These are phyloP conservation scores for Diarsia brunnea DNA, from an alignment of 2,888 invertebrate genomes.

Conservation along the genomic window DNA sequence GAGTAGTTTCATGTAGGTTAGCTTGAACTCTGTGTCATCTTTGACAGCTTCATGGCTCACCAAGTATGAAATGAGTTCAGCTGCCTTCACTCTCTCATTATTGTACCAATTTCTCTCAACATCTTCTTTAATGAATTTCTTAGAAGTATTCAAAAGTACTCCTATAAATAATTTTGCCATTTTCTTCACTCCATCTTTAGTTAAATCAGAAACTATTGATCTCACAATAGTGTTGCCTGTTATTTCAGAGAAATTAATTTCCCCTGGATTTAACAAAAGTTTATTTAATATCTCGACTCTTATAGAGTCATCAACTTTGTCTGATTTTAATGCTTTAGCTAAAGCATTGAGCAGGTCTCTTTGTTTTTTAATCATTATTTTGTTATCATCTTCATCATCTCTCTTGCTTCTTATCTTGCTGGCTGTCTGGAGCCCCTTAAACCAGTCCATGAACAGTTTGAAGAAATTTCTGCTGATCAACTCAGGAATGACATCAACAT, in stretches of 20 bases:
- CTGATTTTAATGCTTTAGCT: conserved; percentile 86
- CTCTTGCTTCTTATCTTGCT: conserved; percentile 90
- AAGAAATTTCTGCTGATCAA: conserved; percentile 92
- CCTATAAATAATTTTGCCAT: conserved; percentile 91
- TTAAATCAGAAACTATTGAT: conserved; percentile 91
- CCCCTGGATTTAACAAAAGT: conserved; percentile 93
- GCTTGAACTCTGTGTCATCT: conserved; percentile 92
- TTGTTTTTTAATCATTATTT: conserved; percentile 90
- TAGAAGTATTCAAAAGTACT: conserved; percentile 90
- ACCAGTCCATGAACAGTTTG: conserved; percentile 91
- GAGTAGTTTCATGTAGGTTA: conserved; percentile 92
- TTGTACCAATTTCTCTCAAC: conserved; percentile 92
- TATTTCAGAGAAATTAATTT: conserved; percentile 94
- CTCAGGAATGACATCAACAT: conserved; percentile 87
- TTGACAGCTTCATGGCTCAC: conserved; percentile 89
- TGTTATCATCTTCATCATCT: conserved; percentile 87
- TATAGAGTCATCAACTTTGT: conserved; percentile 86
- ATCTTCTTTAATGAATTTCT: conserved; percentile 87
- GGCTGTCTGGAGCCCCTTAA: conserved; percentile 91
- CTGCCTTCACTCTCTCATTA: conserved; percentile 92
- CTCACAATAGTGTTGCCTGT: conserved; percentile 92
- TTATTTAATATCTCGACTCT: conserved; percentile 92
- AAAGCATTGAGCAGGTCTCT: conserved; percentile 89
- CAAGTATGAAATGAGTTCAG: conserved; percentile 87
- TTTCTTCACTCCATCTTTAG: conserved; percentile 91